These are phyloP conservation scores for Sula dactylatra DNA, from an alignment of 2,113 vertebrate genomes.

Conservation along the genomic window DNA sequence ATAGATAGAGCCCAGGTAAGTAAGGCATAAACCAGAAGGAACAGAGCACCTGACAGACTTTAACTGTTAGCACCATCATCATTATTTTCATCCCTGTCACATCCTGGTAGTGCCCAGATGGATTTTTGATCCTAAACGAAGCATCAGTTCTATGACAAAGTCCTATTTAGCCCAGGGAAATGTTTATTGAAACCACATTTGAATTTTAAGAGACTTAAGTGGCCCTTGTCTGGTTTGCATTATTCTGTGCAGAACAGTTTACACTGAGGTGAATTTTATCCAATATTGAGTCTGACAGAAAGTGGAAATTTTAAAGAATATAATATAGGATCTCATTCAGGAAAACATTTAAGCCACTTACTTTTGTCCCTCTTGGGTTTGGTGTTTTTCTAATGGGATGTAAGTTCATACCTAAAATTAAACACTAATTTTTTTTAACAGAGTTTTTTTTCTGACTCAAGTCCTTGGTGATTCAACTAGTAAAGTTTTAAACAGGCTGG, in stretches of 20 bases:
- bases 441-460: background rate
- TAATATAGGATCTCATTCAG: background rate
- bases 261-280: background rate
- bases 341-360: background rate
- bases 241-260: background rate
- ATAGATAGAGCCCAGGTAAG: background rate
- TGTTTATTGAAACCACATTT: background rate
- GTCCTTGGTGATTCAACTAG: background rate
- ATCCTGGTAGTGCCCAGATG: background rate
- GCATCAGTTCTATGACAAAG: background rate
- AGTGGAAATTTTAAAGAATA: background rate
- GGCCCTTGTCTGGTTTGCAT: background rate
- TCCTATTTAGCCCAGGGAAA: background rate
- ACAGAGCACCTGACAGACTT: background rate
- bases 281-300: background rate
- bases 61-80: background rate
- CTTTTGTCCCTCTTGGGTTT: background rate
- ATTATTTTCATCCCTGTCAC: background rate
- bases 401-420: background rate
- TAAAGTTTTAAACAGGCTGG: background rate
- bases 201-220: background rate
- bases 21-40: background rate
- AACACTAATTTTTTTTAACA: background rate
- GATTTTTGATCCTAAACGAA: background rate
- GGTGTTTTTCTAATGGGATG: background rate